These are phyloP conservation scores for Heliconius himera DNA, from an alignment of 1,140 invertebrate genomes.

Conservation along the genomic window DNA sequence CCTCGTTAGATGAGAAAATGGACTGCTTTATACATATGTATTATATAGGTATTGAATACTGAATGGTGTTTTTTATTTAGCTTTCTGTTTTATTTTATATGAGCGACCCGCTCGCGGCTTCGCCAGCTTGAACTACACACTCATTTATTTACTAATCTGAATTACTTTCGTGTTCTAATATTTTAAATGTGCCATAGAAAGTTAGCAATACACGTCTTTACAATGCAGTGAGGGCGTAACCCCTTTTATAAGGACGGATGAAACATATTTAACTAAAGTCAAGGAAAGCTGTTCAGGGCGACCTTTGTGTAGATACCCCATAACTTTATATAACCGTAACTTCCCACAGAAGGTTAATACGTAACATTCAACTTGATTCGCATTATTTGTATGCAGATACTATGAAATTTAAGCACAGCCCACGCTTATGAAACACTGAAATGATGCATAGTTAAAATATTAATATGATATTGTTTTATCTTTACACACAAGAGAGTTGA, in stretches of 20 bases:
- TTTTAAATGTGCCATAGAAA: too few species aligned
- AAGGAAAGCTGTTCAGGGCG: conserved; percentile 6
- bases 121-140: too few species aligned
- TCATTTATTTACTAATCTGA: too few species aligned
- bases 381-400: background rate
- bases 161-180: too few species aligned
- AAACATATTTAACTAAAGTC: background rate
- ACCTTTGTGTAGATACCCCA: background rate
- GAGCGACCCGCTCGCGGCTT: too few species aligned
- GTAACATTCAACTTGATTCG: background rate
- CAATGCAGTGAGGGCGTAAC: too few species aligned
- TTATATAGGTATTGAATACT: background rate
- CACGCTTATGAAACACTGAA: background rate
- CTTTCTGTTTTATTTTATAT: too few species aligned
- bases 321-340: conserved; percentile 4
- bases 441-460: background rate
- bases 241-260: too few species aligned
- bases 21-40: background rate
- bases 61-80: too few species aligned
- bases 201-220: too few species aligned
- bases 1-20: background rate
- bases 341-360: conserved; percentile 7
- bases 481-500: background rate
- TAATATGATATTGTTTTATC: background rate
- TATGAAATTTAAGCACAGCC: background rate